Base-by-base conservation (phyloP, 2,113 vertebrate genomes). In the Lanius collurio region DNA sequence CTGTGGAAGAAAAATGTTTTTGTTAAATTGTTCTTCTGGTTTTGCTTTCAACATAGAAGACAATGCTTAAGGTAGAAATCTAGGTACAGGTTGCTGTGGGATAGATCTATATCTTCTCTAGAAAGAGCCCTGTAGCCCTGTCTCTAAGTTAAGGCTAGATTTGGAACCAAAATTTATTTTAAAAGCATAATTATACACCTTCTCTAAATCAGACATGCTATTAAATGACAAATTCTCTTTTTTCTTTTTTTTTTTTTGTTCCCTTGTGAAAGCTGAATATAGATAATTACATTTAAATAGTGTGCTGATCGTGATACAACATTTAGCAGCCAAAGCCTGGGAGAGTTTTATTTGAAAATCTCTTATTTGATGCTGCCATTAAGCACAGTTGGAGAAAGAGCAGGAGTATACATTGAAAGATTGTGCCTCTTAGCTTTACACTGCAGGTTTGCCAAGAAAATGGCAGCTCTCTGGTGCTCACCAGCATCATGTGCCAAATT, bases 211-310 rank as follows among this genome's bases (percentile, higher is more conserved):
- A 93, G 84, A 89, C 89, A 28, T 82, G 50, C 62, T 94, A 87
- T 93, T 96, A 95, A 95, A 93, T 95, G 87, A 93, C 91, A 89
- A 76, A 74, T 79, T 94, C 28, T 87, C 19, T 30, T 14, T 13
- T 53, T 7, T 9, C 5, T 49, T 49, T 30, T 35, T 4, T 68
- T 90, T 88, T 89, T 83, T 81, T 89, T 56, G 24, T 94, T 87
- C 84, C 41, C 30, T 76, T 87, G 63, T 83, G 70, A 94, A 95
- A 89, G 81, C 82, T 94, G 89, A 95, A 85, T 94, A 90, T 95
- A 90, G 89, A 65, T 97, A 93, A 97, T 96, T 95, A 55, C 57
- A 83, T 96, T 93, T 90, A 93, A 93, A 85, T 95, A 93, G 80
- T 59, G 65, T 83, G 70, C 81, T 93, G 90, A 88, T 95, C 82